Base-by-base conservation (phyloP, 1,140 invertebrate genomes). In the Heliconius congener region DNA sequence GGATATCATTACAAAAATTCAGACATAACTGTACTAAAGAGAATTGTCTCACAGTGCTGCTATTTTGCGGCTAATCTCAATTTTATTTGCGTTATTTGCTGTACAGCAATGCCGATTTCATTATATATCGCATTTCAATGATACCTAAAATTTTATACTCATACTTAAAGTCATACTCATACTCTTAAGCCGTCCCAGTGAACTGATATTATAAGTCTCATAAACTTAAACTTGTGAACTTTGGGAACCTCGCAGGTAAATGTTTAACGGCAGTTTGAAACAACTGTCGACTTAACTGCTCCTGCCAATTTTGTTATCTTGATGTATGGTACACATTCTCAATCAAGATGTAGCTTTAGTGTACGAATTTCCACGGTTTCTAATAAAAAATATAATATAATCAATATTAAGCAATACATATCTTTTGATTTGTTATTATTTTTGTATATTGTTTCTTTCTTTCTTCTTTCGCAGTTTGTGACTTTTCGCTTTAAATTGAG, bases 201-300 rank as follows among this genome's bases (percentile, higher is more conserved):
- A 73, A 74, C 57, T 39, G 39, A 70, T 78, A 78, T 71, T 75
- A 79, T 39, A 75, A 73, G 78, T 79, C 37, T 71, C 73, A 79
- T 79, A 79, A 79, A 73, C 73, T 75, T 79, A 75, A 71, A 57
- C 75, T 74, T 79, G 78, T 71, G 73, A 74, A 79, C 78, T 79
- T 75, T 57, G 73, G 73, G 57, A 76, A 42, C 52, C 73, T 79
- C 73, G 46, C 71, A 75, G 78, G 46, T 79, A 79, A 79, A 79
- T 75, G 78, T 74, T 74, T 75, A 71, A 79, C 46, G 78, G 60
- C 66, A 73, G 42, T 75, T 79, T 75, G 46, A n/a, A 79, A 79
- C 57, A 73, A 79, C 73, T 71, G 73, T 70, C 13, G 77, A 34
- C 57, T 71, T n/a, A 60, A 76, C 39, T 76, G 75, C 60, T 34